These are phyloP conservation scores for Calidris pugnax DNA, from an alignment of 2,113 vertebrate genomes.

Conservation along the genomic window DNA sequence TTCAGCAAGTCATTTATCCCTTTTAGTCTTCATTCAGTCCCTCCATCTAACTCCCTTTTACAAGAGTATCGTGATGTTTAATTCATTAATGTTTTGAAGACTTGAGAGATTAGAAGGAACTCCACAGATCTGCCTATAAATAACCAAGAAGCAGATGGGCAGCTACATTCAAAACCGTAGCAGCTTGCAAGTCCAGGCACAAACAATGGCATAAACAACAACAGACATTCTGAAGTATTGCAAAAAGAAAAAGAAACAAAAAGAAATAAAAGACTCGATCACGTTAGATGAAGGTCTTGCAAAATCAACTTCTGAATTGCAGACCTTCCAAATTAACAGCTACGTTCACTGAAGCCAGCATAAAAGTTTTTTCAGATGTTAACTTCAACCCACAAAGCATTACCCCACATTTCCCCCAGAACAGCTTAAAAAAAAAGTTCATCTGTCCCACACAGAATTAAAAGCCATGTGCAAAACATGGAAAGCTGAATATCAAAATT, in stretches of 20 bases:
- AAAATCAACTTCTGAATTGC: not conserved
- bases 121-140: constrained; percentile 44
- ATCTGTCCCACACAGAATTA: not conserved
- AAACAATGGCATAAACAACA: constrained; percentile 39
- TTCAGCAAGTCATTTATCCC: constrained; percentile 37
- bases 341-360: not conserved
- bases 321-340: not conserved
- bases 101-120: constrained; percentile 32
- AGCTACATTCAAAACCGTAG: constrained; percentile 8
- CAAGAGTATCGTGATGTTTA: constrained; percentile 53
- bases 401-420: not conserved
- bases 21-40: constrained; percentile 26
- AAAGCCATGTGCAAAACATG: not conserved
- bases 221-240: not conserved
- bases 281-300: not conserved
- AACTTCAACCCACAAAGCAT: not conserved
- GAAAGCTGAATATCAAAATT: not conserved
- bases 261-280: not conserved
- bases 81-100: constrained; percentile 56
- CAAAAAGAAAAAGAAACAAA: not conserved
- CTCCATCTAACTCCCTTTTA: constrained; percentile 10
- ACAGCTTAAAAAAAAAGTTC: not conserved
- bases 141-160: constrained; percentile 49
- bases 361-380: not conserved
- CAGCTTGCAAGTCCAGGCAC: constrained; percentile 36